phyloP scores from a whole-genome alignment of 1,140 invertebrate genomes.

The Linepithema humile region DNA sequence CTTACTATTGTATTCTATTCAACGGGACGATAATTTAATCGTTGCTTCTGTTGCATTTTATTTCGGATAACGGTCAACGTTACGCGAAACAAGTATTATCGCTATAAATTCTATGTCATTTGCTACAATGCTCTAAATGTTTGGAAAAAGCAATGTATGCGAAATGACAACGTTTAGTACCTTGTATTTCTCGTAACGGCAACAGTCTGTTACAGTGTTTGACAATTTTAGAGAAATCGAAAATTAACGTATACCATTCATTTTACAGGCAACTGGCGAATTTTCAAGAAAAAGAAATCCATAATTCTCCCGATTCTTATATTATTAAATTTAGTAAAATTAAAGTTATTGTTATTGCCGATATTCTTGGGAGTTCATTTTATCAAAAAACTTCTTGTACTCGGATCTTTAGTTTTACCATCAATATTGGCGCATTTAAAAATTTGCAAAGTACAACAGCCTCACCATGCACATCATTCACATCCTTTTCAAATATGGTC shows the following conservation, averaged over 20 bases:
- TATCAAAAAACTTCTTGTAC: constrained; percentile 88
- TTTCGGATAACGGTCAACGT: constrained; percentile 45
- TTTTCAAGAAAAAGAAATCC: constrained; percentile 86
- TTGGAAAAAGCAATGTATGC: constrained; percentile 27
- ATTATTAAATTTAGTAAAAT: constrained; percentile 86
- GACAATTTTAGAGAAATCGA: not conserved
- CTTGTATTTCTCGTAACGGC: constrained; percentile 43
- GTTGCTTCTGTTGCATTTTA: constrained; percentile 9
- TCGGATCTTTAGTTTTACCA: constrained; percentile 87
- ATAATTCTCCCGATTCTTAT: constrained; percentile 87
- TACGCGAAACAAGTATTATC: constrained; percentile 42
- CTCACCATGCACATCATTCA: constrained; percentile 64
- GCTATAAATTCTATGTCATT: constrained; percentile 10
- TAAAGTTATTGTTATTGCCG: constrained; percentile 87
- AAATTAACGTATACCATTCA: not conserved
- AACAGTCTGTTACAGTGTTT: not conserved
- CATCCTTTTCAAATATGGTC: constrained; percentile 76
- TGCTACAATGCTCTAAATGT: not conserved
- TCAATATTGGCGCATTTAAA: constrained; percentile 87
- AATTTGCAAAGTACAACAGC: constrained; percentile 85
- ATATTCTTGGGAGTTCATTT: constrained; percentile 87
- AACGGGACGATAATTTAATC: constrained; percentile 18
- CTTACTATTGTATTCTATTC: constrained; percentile 5
- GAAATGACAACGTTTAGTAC: constrained; percentile 12
- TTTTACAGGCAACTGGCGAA: constrained; percentile 72